Percentiles rank a stretch among this genome's conserved stretches.
Evolutionary conservation across 2,888 invertebrate genomes (phyloP).

Genomic region (Brachyopa scutellaris): DNA sequence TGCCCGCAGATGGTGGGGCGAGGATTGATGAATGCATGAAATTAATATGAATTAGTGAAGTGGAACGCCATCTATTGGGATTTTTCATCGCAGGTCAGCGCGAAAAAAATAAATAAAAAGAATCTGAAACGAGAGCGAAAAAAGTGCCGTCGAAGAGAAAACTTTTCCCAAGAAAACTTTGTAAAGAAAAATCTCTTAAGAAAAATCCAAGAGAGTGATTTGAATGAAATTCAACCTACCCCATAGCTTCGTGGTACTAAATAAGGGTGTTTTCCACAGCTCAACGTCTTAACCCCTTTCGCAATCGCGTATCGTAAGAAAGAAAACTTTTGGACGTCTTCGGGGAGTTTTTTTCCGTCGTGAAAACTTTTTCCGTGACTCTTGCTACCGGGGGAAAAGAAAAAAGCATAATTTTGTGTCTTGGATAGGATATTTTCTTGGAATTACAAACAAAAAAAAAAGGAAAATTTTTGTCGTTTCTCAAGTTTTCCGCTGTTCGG

Average conservation of each 20-base stretch:
- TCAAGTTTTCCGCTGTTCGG: constrained; percentile 55
- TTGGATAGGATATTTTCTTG: constrained; percentile 67
- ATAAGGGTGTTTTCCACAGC: constrained; percentile 17
- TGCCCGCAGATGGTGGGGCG: background rate
- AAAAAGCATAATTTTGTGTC: constrained; percentile 65
- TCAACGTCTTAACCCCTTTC: constrained; percentile 40
- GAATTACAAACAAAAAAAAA: constrained; percentile 30
- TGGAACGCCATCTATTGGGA: constrained; percentile 73
- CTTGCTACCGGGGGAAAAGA: constrained; percentile 5
- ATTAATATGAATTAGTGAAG: constrained; percentile 45
- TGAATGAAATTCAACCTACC: constrained; percentile 55
- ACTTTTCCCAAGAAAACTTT: constrained; percentile 75
- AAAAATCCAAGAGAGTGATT: constrained; percentile 69
- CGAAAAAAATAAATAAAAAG: constrained; percentile 17
- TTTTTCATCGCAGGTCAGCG: background rate
- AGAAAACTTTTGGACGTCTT: constrained; percentile 55
- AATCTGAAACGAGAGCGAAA: constrained; percentile 22
- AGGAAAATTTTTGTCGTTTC: constrained; percentile 51
- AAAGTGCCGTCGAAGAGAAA: constrained; percentile 49
- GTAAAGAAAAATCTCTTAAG: constrained; percentile 74
- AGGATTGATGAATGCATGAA: constrained; percentile 36
- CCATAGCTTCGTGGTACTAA: constrained; percentile 8
- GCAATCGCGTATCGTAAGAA: background rate
- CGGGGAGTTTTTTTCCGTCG: constrained; percentile 42
- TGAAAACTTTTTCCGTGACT: constrained; percentile 43